Conservation (phyloP, 1,140 invertebrate species). For the Cyclina sinensis region DNA sequence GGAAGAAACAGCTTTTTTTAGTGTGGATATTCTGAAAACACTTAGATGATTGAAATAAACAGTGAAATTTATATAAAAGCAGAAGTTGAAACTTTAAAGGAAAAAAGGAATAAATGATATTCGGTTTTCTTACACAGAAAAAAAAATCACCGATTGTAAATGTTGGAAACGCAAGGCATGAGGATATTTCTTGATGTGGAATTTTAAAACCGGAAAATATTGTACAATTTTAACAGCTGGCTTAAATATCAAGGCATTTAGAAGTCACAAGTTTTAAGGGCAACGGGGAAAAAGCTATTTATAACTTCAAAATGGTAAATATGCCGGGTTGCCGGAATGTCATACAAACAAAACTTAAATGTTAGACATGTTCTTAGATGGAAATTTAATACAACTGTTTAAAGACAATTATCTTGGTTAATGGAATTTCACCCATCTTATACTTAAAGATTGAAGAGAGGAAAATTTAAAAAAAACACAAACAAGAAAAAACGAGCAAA, state of each 20-base stretch:
- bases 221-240: neutral
- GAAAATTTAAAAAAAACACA: too few species aligned
- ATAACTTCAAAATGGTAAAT: neutral
- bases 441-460: too few species aligned
- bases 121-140: neutral
- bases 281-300: neutral
- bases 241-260: constrained; percentile 23
- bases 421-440: too few species aligned
- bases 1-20: neutral
- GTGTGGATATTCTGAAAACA: too few species aligned
- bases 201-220: neutral
- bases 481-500: too few species aligned
- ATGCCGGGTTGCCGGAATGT: neutral
- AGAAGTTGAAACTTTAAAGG: too few species aligned
- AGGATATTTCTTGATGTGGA: neutral
- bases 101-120: too few species aligned
- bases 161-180: neutral
- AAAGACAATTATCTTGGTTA: too few species aligned
- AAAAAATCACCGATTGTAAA: too few species aligned
- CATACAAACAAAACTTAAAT: neutral
- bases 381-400: too few species aligned
- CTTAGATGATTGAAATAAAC: too few species aligned
- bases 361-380: neutral
- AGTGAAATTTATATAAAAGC: too few species aligned
- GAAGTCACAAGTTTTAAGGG: neutral